Evolutionary conservation across 2,888 invertebrate species (phyloP).

Genomic region (Thyatira batis): DNA sequence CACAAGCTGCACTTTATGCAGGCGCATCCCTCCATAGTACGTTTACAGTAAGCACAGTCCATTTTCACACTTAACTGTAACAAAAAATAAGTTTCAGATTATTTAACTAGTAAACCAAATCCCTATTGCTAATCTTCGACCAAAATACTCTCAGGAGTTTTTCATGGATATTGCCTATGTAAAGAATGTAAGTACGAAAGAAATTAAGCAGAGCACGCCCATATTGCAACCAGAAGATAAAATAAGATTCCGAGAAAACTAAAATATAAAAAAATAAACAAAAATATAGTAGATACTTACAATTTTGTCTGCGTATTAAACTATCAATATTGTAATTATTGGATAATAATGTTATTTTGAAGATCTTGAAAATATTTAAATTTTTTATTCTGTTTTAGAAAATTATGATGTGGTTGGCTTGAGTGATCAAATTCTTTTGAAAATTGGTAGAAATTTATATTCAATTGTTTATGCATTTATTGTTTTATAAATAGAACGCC

Average conservation of each 20-base stretch:
- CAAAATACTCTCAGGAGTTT: too few relatives aligned
- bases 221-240: too few relatives aligned
- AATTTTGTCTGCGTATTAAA: background rate
- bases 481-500: background rate
- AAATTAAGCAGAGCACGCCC: too few relatives aligned
- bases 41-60: conserved; percentile 67
- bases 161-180: too few relatives aligned
- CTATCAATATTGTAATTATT: background rate
- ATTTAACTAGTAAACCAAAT: too few relatives aligned
- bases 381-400: conserved; percentile 44
- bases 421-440: conserved; percentile 38
- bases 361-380: conserved; percentile 31
- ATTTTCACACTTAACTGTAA: conserved; percentile 37
- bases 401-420: conserved; percentile 27
- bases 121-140: too few relatives aligned
- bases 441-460: conserved; percentile 12
- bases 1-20: conserved; percentile 67
- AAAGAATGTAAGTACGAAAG: too few relatives aligned
- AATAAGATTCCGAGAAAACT: background rate
- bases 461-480: conserved; percentile 5
- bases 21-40: conserved; percentile 63
- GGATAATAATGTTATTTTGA: conserved; percentile 19
- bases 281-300: background rate
- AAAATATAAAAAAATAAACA: background rate
- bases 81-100: too few relatives aligned